Base-by-base conservation (phyloP, 2,888 invertebrate species). In the Prosapia bicincta region DNA sequence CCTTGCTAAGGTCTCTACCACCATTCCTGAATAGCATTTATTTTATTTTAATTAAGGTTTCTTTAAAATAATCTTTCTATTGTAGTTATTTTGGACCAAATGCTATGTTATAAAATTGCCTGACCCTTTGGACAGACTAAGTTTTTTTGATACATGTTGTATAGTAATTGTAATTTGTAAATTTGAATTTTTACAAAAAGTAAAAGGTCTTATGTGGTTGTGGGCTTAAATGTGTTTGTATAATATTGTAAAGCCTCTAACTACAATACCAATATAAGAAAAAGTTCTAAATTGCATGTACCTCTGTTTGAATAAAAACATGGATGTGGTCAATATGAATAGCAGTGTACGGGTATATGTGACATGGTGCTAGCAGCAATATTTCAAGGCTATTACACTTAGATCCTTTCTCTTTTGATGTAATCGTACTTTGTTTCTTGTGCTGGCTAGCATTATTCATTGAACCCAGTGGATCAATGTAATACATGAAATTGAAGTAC, bases 291-390 rank as follows among this genome's bases (percentile, higher is more conserved):
- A 20, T 54, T 20, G 54, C 54, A 54, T 54, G 54, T 54, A 54
- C 5, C 54, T 54, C 54, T 54, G 20, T 54, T 54, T 54, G n/a
- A 43, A 69, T 74, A 74, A 74, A 74, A 68, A 32, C 68, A 74
- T 74, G 74, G 43, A 74, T 74, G 74, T 74, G 68, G 69, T 74
- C 69, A 69, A 74, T 69, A 26, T 74, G 69, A 74, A 74, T 74
- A 74, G 74, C 74, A 69, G 9, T 54, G 69, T 69, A 69, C 69
- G 54, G 69, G 69, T 68, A 43, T 69, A 68, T 68, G 74, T 26
- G 23, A 66, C 54, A 54, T 54, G 54, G 54, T 54, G 54, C 54
- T 54, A 54, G 20, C 54, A 54, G 54, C 54, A 54, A 54, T 54
- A 54, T 54, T 54, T 54, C 54, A 10, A 54, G 54, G 54, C 20